phyloP scores from a whole-genome alignment of 2,888 invertebrate species.

The Eustalomyia histrio region DNA sequence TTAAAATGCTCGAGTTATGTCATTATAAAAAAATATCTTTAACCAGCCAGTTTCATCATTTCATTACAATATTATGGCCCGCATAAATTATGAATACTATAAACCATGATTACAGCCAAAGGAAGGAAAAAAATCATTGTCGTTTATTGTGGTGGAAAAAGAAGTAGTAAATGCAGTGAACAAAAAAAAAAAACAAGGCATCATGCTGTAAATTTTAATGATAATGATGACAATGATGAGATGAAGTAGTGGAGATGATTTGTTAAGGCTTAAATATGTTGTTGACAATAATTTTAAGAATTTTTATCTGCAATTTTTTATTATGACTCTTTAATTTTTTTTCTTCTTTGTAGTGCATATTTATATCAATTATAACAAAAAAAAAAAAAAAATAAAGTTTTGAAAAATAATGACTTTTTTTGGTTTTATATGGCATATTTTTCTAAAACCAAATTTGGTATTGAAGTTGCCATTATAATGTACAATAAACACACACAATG shows the following conservation, averaged over 20 bases:
- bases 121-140: conserved; percentile 13
- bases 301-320: conserved; percentile 40
- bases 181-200: conserved; percentile 27
- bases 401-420: conserved; percentile 64
- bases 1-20: conserved; percentile 79
- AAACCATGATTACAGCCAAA: conserved; percentile 26
- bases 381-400: no score
- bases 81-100: conserved; percentile 53
- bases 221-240: conserved; percentile 65
- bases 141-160: neutral
- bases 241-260: conserved; percentile 54
- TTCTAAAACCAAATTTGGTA: conserved; percentile 64
- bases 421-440: conserved; percentile 64
- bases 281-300: conserved; percentile 66
- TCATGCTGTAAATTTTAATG: conserved; percentile 66
- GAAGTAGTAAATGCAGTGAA: neutral
- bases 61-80: conserved; percentile 13
- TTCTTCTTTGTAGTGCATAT: neutral
- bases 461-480: conserved; percentile 34
- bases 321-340: neutral
- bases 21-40: conserved; percentile 72
- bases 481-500: neutral
- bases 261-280: conserved; percentile 65
- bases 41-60: neutral
- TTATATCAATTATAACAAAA: conserved; percentile 49